Evolutionary conservation across 2,797 vertebrate genomes (phyloP).

Genomic region (Myoxocephalus aenaeus): DNA sequence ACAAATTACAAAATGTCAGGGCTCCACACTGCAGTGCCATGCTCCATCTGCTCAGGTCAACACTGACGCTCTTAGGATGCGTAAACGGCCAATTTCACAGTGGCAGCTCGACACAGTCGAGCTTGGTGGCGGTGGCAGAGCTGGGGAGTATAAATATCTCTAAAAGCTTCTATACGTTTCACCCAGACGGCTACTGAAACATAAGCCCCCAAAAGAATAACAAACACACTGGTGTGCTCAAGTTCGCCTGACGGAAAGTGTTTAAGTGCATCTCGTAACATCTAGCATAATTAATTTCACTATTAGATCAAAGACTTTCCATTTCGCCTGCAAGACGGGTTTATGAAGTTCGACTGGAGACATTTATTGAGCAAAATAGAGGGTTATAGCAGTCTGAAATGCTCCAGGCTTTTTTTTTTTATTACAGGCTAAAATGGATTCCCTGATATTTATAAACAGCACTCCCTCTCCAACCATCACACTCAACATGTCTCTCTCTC

Average conservation of each 20-base stretch:
- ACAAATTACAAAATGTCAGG: slow-evolving; percentile 13
- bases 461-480: slow-evolving; percentile 51
- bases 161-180: slow-evolving; percentile 7
- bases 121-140: background rate
- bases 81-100: slow-evolving; percentile 15
- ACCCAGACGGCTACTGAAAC: background rate
- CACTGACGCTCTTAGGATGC: background rate
- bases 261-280: slow-evolving; percentile 43
- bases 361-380: slow-evolving; percentile 65
- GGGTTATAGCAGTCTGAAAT: slow-evolving; percentile 39
- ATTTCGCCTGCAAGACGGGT: slow-evolving; percentile 41
- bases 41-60: slow-evolving; percentile 19
- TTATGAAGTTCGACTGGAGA: slow-evolving; percentile 54
- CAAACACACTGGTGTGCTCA: slow-evolving; percentile 4
- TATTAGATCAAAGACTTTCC: slow-evolving; percentile 46
- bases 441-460: slow-evolving; percentile 77
- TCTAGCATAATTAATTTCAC: slow-evolving; percentile 41
- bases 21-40: slow-evolving; percentile 1
- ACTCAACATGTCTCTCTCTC: slow-evolving; percentile 56
- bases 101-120: background rate
- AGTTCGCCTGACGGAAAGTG: slow-evolving; percentile 10
- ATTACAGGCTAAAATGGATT: slow-evolving; percentile 71
- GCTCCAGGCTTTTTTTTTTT: slow-evolving; percentile 64
- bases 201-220: slow-evolving; percentile 11
- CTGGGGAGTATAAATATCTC: slow-evolving; percentile 29